These are phyloP conservation scores for Probosciger aterrimus DNA, from an alignment of 2,113 vertebrate genomes.

Conservation along the genomic window DNA sequence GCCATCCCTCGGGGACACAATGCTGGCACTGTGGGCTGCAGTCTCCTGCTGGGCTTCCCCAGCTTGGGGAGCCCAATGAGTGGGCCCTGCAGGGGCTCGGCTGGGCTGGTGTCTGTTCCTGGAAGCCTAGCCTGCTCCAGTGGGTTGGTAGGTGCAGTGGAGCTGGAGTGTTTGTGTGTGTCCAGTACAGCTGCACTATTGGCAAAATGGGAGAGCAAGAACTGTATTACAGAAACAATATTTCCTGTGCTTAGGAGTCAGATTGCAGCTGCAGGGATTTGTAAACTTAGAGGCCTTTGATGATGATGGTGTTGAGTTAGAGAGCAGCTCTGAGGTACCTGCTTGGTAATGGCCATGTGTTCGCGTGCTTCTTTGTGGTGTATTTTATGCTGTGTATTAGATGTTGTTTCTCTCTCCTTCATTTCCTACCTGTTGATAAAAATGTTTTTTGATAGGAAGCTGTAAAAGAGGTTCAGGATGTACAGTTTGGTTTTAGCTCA, in stretches of 20 bases:
- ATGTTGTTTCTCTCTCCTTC: not conserved
- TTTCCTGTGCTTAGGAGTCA: not conserved
- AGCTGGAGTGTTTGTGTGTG: not conserved
- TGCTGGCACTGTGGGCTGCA: not conserved
- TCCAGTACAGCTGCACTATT: not conserved
- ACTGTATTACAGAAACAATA: accelerated
- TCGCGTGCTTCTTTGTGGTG: not conserved
- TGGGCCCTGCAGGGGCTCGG: not conserved
- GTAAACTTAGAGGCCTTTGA: not conserved
- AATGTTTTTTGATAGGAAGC: not conserved
- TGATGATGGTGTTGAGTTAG: not conserved
- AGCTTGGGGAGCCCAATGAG: not conserved
- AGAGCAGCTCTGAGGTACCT: not conserved
- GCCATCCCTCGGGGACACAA: not conserved
- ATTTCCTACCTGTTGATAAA: not conserved
- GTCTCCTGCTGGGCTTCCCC: not conserved
- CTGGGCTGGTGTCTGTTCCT: not conserved
- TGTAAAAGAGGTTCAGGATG: not conserved
- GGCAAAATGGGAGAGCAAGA: accelerated
- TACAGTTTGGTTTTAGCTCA: not conserved
- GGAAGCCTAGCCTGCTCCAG: not conserved
- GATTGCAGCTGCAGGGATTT: not conserved
- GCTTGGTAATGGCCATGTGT: not conserved
- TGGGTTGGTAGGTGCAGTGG: not conserved
- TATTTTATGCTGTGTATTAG: not conserved